Evolutionary conservation across 2,888 invertebrate species (phyloP).

Genomic region (Diachrysia chrysitis): DNA sequence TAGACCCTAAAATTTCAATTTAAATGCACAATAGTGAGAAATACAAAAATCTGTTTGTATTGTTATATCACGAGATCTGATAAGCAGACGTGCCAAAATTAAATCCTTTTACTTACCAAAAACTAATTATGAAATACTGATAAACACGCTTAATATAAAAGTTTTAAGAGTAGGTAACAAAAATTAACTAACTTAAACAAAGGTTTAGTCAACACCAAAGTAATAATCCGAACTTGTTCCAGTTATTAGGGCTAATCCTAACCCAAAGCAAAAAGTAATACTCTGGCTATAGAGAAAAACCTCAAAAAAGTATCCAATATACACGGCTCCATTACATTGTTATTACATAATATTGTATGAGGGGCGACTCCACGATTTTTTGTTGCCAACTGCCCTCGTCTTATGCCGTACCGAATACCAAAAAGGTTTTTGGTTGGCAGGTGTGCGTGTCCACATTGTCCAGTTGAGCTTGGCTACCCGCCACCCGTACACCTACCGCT

Average conservation of each 20-base stretch:
- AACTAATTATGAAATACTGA: background rate
- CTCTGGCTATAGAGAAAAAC: background rate
- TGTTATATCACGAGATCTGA: too few species aligned
- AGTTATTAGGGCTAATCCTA: background rate
- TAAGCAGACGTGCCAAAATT: too few species aligned
- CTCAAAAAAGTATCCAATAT: conserved; percentile 23
- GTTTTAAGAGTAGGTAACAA: background rate
- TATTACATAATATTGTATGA: conserved; percentile 37
- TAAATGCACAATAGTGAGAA: too few species aligned
- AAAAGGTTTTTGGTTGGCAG: conserved; percentile 62
- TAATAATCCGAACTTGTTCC: conserved; percentile 5
- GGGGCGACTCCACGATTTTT: conserved; percentile 38
- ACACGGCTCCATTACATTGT: conserved; percentile 41
- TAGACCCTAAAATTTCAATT: too few species aligned
- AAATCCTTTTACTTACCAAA: too few species aligned
- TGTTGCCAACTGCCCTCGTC: conserved; percentile 47
- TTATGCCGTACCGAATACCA: conserved; percentile 54
- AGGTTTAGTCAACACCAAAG: background rate
- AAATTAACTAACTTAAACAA: background rate
- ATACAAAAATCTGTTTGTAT: too few species aligned
- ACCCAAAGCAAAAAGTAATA: conserved; percentile 12
- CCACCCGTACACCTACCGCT: conserved; percentile 48
- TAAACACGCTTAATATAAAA: background rate
- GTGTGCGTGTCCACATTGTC: conserved; percentile 62
- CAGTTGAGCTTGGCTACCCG: conserved; percentile 51